These are phyloP conservation scores for Myrmecobius fasciatus DNA, from an alignment of 2,113 vertebrate genomes.

Conservation along the genomic window DNA sequence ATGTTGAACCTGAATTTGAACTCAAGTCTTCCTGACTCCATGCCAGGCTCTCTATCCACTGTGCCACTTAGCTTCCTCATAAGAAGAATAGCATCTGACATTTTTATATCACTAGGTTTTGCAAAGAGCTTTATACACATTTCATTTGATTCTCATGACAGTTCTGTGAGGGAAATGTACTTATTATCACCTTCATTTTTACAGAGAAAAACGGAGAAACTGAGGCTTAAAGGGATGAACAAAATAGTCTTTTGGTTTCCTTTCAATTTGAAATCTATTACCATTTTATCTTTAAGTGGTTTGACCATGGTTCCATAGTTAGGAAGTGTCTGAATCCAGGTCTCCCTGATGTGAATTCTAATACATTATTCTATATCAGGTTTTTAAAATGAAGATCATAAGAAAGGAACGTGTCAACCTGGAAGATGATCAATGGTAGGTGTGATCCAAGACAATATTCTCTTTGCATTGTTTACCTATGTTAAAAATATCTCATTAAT, in stretches of 20 bases:
- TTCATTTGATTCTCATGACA: not conserved
- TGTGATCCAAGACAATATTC: not conserved
- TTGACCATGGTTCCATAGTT: not conserved
- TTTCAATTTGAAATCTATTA: not conserved
- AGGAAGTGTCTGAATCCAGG: not conserved
- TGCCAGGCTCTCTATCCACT: too few relatives aligned
- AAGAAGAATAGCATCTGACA: not conserved
- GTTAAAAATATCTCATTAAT: not conserved
- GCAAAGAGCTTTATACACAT: not conserved
- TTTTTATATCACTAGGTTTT: not conserved
- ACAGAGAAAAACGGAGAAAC: not conserved
- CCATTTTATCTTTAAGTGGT: not conserved
- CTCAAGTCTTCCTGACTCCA: too few relatives aligned
- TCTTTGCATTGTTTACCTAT: not conserved
- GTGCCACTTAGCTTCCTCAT: not conserved
- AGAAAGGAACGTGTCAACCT: not conserved
- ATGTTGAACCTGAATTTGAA: too few relatives aligned
- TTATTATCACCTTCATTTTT: not conserved
- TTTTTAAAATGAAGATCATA: not conserved
- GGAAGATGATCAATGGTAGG: not conserved
- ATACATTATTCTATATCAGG: not conserved
- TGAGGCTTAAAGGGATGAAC: not conserved
- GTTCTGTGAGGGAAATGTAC: not conserved
- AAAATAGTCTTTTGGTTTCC: not conserved
- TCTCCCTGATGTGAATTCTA: not conserved